These are phyloP conservation scores for Blastobasis lacticolella DNA, from an alignment of 2,888 invertebrate species.

Conservation along the genomic window DNA sequence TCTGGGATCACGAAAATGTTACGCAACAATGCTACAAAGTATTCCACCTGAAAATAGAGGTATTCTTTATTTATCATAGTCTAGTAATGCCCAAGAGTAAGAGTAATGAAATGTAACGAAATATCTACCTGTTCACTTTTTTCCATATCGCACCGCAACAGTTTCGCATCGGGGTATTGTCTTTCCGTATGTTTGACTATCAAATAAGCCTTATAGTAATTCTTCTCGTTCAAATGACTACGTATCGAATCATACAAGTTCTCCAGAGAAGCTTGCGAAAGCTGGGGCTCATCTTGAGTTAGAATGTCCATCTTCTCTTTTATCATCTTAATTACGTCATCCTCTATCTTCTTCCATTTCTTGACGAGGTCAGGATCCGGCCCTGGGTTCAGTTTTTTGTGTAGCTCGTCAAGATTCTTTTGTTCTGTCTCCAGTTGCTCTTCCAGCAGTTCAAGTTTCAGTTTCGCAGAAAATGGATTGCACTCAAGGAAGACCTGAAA, in stretches of 20 bases:
- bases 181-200: slow-evolving; percentile 63
- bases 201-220: slow-evolving; percentile 70
- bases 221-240: slow-evolving; percentile 54
- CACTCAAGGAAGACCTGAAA: slow-evolving; percentile 81
- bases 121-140: slow-evolving; percentile 60
- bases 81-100: too few species aligned
- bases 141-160: slow-evolving; percentile 60
- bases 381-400: slow-evolving; percentile 59
- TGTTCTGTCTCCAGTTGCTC: slow-evolving; percentile 75
- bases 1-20: slow-evolving; percentile 61
- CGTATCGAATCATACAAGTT: slow-evolving; percentile 59
- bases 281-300: slow-evolving; percentile 61
- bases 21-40: slow-evolving; percentile 58
- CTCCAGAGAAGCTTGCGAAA: slow-evolving; percentile 59
- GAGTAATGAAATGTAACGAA: background rate
- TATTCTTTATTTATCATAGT: too few species aligned
- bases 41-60: slow-evolving; percentile 47
- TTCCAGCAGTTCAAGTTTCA: slow-evolving; percentile 72
- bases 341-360: slow-evolving; percentile 71
- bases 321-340: slow-evolving; percentile 63
- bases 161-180: slow-evolving; percentile 60
- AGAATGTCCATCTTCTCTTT: slow-evolving; percentile 58
- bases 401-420: slow-evolving; percentile 77
- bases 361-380: slow-evolving; percentile 57
- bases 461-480: slow-evolving; percentile 89